Conservation (phyloP, 2,888 invertebrate species). For the Latrodectus elegans region DNA sequence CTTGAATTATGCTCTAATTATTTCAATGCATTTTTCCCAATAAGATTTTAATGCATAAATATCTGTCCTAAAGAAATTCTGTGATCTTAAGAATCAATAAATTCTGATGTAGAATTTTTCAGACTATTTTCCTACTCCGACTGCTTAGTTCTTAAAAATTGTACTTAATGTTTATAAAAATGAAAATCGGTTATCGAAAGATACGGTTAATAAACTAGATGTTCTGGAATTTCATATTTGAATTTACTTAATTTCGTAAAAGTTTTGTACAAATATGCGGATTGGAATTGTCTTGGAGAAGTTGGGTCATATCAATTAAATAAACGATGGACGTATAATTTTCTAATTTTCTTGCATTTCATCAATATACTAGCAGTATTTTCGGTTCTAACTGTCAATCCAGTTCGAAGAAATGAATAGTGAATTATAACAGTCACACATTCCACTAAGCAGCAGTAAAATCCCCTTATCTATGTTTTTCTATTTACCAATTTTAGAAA, state of each 20-base stretch:
- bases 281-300: no score
- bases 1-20: background rate
- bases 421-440: no score
- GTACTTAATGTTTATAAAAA: background rate
- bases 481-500: background rate
- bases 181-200: background rate
- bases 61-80: background rate
- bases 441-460: background rate
- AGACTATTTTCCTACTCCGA: background rate
- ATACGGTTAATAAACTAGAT: background rate
- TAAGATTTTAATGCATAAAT: background rate
- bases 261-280: background rate
- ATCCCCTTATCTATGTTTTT: background rate
- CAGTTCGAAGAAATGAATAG: no score
- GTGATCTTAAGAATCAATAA: background rate
- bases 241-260: background rate
- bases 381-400: background rate
- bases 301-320: no score
- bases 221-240: background rate
- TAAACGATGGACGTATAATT: no score
- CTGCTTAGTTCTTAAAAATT: background rate
- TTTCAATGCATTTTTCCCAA: background rate
- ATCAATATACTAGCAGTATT: background rate
- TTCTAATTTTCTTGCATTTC: no score
- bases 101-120: background rate